These are phyloP conservation scores for Nineta flava DNA, from an alignment of 2,888 invertebrate genomes.

Conservation along the genomic window DNA sequence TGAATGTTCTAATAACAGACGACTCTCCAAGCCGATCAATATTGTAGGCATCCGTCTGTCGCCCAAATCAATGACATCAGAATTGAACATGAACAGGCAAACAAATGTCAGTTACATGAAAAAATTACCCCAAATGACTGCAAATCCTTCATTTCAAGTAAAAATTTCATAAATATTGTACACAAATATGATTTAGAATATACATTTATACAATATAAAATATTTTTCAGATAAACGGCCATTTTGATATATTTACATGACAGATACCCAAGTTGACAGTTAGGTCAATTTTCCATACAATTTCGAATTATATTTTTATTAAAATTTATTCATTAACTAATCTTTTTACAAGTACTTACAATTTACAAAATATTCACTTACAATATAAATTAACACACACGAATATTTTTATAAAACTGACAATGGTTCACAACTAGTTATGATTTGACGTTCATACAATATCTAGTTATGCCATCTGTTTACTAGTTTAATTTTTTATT, in stretches of 20 bases:
- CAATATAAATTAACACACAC: not conserved
- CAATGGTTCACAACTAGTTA: not conserved
- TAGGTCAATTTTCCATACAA: not conserved
- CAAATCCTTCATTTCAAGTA: no score
- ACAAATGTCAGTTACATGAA: not conserved
- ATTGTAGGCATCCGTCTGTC: slow-evolving; percentile 1
- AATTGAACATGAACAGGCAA: not conserved
- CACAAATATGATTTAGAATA: no score
- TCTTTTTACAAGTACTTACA: not conserved
- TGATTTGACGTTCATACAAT: not conserved
- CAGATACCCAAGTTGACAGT: not conserved
- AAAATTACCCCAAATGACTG: not conserved
- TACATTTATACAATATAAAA: no score
- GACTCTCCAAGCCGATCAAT: not conserved
- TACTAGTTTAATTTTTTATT: not conserved
- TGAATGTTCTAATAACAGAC: no score
- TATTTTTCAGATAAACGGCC: not conserved
- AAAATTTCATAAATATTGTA: no score
- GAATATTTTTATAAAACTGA: not conserved
- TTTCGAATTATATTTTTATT: not conserved
- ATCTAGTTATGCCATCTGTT: slow-evolving; percentile 1
- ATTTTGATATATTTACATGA: not conserved
- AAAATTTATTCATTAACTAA: not conserved
- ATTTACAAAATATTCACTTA: not conserved
- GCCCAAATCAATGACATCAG: slow-evolving; percentile 1